These are phyloP conservation scores for Zaprionus bogoriensis DNA, from an alignment of 2,888 invertebrate genomes.

Conservation along the genomic window DNA sequence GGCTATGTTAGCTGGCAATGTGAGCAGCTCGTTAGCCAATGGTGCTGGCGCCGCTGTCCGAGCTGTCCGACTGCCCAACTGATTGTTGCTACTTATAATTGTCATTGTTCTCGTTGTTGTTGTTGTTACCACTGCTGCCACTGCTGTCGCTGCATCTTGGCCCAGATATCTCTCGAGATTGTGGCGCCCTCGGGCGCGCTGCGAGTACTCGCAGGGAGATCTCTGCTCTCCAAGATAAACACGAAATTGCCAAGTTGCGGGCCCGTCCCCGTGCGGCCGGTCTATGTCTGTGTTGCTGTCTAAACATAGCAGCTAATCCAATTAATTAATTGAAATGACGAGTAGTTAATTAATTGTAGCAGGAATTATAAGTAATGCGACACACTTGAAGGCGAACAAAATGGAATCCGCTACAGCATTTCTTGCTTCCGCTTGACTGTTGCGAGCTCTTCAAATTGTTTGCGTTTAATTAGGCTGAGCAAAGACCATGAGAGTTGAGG, in stretches of 20 bases:
- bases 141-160: slow-evolving; percentile 2
- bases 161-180: slow-evolving; percentile 16
- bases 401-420: background rate
- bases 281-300: background rate
- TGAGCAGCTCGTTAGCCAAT: slow-evolving; percentile 55
- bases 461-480: background rate
- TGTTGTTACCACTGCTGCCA: background rate
- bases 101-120: slow-evolving; percentile 23
- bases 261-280: no score
- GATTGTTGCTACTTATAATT: slow-evolving; percentile 27
- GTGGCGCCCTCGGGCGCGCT: background rate
- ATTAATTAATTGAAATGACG: slow-evolving; percentile 22
- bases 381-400: background rate
- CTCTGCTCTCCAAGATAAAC: slow-evolving; percentile 8
- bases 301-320: slow-evolving; percentile 1
- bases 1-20: slow-evolving; percentile 41
- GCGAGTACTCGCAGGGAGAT: background rate
- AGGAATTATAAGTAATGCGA: background rate
- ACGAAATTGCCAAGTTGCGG: background rate
- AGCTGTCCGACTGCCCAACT: slow-evolving; percentile 15
- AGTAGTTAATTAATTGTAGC: slow-evolving; percentile 2
- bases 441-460: background rate
- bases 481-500: background rate
- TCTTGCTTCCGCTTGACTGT: background rate
- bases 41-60: slow-evolving; percentile 6